phyloP scores from a whole-genome alignment of 2,888 invertebrate genomes.

The Cremastinae sp. region DNA sequence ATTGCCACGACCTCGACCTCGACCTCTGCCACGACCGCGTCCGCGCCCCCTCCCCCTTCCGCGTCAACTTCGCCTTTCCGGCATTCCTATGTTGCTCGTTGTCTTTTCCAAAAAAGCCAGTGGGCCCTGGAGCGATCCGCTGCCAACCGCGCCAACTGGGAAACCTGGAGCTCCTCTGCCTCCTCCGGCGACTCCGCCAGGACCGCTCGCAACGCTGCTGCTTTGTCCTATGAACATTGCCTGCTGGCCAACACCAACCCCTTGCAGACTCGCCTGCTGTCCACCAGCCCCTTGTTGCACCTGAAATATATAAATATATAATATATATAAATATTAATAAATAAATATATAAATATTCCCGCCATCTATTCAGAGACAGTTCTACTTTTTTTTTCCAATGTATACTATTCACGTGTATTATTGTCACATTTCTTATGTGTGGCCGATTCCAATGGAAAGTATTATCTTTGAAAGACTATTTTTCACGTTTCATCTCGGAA shows the following conservation, averaged over 20 bases:
- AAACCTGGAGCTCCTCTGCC: slow-evolving; percentile 87
- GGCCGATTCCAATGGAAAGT: too few relatives aligned
- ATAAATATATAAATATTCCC: too few relatives aligned
- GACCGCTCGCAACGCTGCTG: too few relatives aligned
- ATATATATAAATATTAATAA: too few relatives aligned
- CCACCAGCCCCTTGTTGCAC: slow-evolving; percentile 76
- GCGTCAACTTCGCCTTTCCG: slow-evolving; percentile 92
- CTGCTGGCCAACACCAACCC: slow-evolving; percentile 75
- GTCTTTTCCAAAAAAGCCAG: slow-evolving; percentile 94
- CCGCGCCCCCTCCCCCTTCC: slow-evolving; percentile 92
- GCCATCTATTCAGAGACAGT: too few relatives aligned
- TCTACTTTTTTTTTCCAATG: too few relatives aligned
- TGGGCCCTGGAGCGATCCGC: slow-evolving; percentile 88
- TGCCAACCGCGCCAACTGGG: slow-evolving; percentile 81
- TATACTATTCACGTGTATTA: too few relatives aligned
- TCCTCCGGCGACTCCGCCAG: slow-evolving; percentile 74
- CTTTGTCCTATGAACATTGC: slow-evolving; percentile 77
- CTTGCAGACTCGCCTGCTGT: slow-evolving; percentile 73
- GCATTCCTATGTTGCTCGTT: slow-evolving; percentile 94
- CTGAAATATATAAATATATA: slow-evolving; percentile 68
- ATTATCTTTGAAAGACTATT: too few relatives aligned
- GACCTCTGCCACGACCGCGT: slow-evolving; percentile 88
- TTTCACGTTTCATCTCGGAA: too few relatives aligned
- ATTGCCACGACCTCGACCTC: slow-evolving; percentile 89
- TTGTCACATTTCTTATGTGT: too few relatives aligned